These are phyloP conservation scores for Aegotheles bennettii DNA, from an alignment of 2,113 vertebrate species.

Conservation along the genomic window DNA sequence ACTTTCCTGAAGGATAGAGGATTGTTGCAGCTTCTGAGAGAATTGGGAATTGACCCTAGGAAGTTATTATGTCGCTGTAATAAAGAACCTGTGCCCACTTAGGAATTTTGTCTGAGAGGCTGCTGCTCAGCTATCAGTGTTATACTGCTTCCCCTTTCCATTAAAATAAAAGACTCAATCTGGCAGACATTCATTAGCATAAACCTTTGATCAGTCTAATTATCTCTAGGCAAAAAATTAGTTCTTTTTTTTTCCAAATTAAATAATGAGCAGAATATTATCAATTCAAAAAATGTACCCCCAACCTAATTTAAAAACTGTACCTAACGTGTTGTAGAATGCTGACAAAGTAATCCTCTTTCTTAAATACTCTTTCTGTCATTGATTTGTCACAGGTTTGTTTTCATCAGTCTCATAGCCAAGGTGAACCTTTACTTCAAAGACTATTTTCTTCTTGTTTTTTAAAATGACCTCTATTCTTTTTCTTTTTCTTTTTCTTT, in stretches of 20 bases:
- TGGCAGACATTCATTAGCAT: slow-evolving; percentile 11
- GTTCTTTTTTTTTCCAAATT: not conserved
- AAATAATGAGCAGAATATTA: not conserved
- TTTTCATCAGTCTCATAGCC: not conserved
- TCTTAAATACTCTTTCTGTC: slow-evolving; percentile 33
- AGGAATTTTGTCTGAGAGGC: not conserved
- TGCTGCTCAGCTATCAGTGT: not conserved
- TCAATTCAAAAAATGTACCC: not conserved
- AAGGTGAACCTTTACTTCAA: slow-evolving; percentile 18
- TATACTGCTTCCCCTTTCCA: not conserved
- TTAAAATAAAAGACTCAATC: not conserved
- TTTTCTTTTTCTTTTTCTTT: no score
- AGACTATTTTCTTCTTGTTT: not conserved
- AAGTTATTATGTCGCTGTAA: not conserved
- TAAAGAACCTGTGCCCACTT: not conserved
- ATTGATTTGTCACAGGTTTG: slow-evolving; percentile 23
- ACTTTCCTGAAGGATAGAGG: not conserved
- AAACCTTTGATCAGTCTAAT: slow-evolving; percentile 33
- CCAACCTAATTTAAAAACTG: not conserved
- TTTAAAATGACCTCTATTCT: not conserved
- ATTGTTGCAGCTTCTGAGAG: not conserved
- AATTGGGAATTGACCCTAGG: not conserved
- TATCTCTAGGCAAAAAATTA: not conserved
- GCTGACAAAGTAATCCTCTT: slow-evolving; percentile 24
- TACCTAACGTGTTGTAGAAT: not conserved